Percentiles rank a stretch among this genome's conserved stretches.
Conservation (phyloP, 2,797 vertebrate genomes). For the Sebastes flavidus region DNA sequence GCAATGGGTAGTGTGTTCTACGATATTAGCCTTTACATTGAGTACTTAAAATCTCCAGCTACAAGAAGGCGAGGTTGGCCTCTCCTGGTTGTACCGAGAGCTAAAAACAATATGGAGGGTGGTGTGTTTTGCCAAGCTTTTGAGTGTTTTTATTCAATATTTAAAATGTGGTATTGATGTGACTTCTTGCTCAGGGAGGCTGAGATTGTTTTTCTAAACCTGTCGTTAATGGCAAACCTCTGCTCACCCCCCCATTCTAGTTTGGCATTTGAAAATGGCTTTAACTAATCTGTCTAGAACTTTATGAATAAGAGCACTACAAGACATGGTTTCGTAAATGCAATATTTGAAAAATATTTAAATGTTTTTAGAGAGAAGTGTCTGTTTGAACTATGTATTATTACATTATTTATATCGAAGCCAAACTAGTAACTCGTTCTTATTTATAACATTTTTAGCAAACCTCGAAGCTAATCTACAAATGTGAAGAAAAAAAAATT, state of each 20-base stretch:
- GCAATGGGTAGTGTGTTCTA: slow-evolving; percentile 57
- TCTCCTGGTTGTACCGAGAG: slow-evolving; percentile 42
- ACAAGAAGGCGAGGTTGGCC: slow-evolving; percentile 16
- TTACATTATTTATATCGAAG: slow-evolving; percentile 75
- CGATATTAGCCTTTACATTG: slow-evolving; percentile 58
- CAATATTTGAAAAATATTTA: slow-evolving; percentile 74
- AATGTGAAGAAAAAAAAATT: slow-evolving; percentile 58
- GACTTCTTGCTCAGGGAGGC: slow-evolving; percentile 81
- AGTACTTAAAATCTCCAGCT: slow-evolving; percentile 51
- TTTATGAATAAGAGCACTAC: slow-evolving; percentile 46
- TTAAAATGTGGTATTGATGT: slow-evolving; percentile 77
- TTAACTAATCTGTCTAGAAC: slow-evolving; percentile 61
- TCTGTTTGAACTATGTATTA: slow-evolving; percentile 68
- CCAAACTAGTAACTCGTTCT: slow-evolving; percentile 67
- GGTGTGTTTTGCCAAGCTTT: slow-evolving; percentile 77
- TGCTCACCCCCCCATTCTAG: slow-evolving; percentile 51
- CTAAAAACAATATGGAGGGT: slow-evolving; percentile 51
- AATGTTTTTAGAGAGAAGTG: slow-evolving; percentile 67
- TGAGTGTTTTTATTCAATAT: slow-evolving; percentile 78
- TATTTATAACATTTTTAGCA: slow-evolving; percentile 73
- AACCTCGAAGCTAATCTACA: slow-evolving; percentile 63
- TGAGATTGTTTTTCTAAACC: slow-evolving; percentile 72
- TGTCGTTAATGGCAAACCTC: slow-evolving; percentile 57
- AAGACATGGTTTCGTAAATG: slow-evolving; percentile 69
- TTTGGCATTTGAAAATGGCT: slow-evolving; percentile 69